phyloP scores from a whole-genome alignment of 2,113 vertebrate species.

The Ammodytes dubius region DNA sequence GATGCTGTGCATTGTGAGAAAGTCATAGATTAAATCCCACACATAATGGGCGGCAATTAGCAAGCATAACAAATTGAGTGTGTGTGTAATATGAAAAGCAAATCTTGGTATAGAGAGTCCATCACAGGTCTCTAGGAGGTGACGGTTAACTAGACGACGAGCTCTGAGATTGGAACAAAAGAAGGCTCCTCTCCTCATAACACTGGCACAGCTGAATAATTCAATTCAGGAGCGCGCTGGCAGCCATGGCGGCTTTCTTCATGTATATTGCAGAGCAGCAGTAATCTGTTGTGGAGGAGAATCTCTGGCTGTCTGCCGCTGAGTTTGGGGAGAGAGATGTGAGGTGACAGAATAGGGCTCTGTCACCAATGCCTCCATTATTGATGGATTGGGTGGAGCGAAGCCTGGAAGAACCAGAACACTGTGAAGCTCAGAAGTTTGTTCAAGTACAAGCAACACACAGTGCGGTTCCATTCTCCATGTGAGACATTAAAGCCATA shows the following conservation, averaged over 20 bases:
- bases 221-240: conserved; percentile 42
- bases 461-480: conserved; percentile 25
- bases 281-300: conserved; percentile 67
- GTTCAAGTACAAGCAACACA: conserved; percentile 25
- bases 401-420: conserved; percentile 33
- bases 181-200: conserved; percentile 48
- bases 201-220: conserved; percentile 63
- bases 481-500: conserved; percentile 40
- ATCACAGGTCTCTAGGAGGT: conserved; percentile 33
- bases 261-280: conserved; percentile 72
- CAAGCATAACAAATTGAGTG: conserved; percentile 23
- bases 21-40: conserved; percentile 34
- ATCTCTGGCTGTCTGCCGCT: conserved; percentile 64
- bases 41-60: conserved; percentile 48
- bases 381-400: conserved; percentile 62
- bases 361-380: conserved; percentile 75
- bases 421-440: conserved; percentile 29
- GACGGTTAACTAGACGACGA: conserved; percentile 23
- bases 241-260: conserved; percentile 66
- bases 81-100: conserved; percentile 23
- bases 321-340: conserved; percentile 64
- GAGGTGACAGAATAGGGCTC: conserved; percentile 79
- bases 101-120: conserved; percentile 23
- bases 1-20: conserved; percentile 17
- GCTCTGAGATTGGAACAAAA: conserved; percentile 51